A percentile compares a stretch with the other conserved stretches of the same genome.
These are phyloP conservation scores for Erebia aethiops DNA, from an alignment of 2,888 invertebrate genomes.

Conservation along the genomic window DNA sequence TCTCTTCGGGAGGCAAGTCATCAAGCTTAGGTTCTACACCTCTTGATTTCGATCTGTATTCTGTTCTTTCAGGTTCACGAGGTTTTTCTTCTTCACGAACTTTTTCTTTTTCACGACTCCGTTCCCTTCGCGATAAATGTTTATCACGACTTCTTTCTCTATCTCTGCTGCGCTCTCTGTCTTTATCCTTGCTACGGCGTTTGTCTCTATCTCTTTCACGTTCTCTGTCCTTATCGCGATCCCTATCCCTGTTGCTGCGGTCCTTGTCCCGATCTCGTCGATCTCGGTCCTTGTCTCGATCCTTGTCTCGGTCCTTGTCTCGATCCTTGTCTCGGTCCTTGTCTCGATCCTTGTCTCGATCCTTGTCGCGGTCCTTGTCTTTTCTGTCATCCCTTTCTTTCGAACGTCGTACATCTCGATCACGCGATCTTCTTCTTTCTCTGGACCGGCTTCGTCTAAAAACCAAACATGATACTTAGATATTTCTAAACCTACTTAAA, in stretches of 20 bases:
- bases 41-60: slow-evolving; percentile 74
- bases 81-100: slow-evolving; percentile 64
- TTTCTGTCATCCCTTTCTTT: slow-evolving; percentile 80
- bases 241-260: slow-evolving; percentile 52
- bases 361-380: slow-evolving; percentile 55
- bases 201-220: slow-evolving; percentile 47
- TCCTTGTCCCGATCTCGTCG: slow-evolving; percentile 56
- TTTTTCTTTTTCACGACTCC: slow-evolving; percentile 53
- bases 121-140: slow-evolving; percentile 46
- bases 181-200: slow-evolving; percentile 50
- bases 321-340: slow-evolving; percentile 52
- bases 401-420: slow-evolving; percentile 83
- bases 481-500: background rate
- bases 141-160: slow-evolving; percentile 53
- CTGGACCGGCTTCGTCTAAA: slow-evolving; percentile 72
- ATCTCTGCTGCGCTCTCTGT: slow-evolving; percentile 58
- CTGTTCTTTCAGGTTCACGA: slow-evolving; percentile 56
- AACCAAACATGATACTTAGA: background rate
- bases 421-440: slow-evolving; percentile 81
- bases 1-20: slow-evolving; percentile 96
- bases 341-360: slow-evolving; percentile 49
- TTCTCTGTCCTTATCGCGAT: slow-evolving; percentile 52
- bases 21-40: slow-evolving; percentile 84
- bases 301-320: slow-evolving; percentile 53
- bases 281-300: slow-evolving; percentile 53